Percentiles rank a stretch among this genome's conserved stretches.
Conservation (phyloP, 2,113 vertebrate genomes). For the Corvus cornix region DNA sequence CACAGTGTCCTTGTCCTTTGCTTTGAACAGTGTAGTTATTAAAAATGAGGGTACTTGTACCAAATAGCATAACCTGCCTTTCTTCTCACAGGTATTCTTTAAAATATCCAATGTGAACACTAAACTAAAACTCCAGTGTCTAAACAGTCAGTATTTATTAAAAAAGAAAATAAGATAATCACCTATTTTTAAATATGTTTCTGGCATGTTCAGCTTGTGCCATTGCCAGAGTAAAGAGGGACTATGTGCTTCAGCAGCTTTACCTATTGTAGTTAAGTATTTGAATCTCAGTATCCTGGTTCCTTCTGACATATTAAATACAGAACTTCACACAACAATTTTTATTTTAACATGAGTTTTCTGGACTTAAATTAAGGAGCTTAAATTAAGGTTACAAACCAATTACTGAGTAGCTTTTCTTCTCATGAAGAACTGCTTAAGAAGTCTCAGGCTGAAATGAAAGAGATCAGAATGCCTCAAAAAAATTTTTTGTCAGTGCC, state of each 20-base stretch:
- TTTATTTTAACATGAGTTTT: background rate
- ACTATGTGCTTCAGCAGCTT: background rate
- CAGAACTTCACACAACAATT: background rate
- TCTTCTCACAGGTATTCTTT: background rate
- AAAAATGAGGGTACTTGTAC: background rate
- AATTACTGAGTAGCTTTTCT: background rate
- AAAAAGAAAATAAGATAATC: background rate
- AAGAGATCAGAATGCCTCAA: background rate
- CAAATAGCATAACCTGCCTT: background rate
- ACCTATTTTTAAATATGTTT: background rate
- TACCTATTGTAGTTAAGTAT: background rate
- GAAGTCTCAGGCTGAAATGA: background rate
- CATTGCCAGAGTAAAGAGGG: background rate
- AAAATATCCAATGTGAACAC: background rate
- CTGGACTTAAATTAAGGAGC: background rate
- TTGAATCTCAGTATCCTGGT: background rate
- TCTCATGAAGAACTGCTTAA: background rate
- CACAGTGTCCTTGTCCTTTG: slow-evolving; percentile 62
- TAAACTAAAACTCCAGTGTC: background rate
- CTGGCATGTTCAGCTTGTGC: background rate
- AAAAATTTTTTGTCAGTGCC: background rate
- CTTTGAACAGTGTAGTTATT: background rate
- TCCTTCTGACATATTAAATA: background rate
- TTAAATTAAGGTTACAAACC: background rate
- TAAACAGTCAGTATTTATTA: background rate